Evolutionary conservation across 2,113 vertebrate genomes (phyloP).

Genomic region (Coreoperca whiteheadi): DNA sequence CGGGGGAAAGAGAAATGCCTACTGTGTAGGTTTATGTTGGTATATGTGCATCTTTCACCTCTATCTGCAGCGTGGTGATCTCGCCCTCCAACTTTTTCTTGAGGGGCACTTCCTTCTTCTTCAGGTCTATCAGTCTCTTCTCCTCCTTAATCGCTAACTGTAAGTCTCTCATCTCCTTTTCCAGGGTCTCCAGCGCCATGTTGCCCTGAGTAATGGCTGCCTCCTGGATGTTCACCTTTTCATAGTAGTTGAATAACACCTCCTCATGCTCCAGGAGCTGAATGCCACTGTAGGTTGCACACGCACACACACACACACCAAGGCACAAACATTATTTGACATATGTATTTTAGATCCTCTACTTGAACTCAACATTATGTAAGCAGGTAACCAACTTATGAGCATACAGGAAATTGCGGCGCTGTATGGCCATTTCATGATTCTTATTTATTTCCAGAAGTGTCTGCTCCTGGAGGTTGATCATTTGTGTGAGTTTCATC

Average conservation of each 20-base stretch:
- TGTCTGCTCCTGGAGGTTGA: slow-evolving; percentile 83
- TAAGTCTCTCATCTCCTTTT: slow-evolving; percentile 88
- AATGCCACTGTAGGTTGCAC: slow-evolving; percentile 81
- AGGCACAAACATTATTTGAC: not conserved
- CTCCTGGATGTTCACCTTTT: slow-evolving; percentile 89
- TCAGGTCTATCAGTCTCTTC: slow-evolving; percentile 83
- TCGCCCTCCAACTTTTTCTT: slow-evolving; percentile 84
- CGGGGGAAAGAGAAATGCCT: too few relatives aligned
- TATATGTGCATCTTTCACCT: slow-evolving; percentile 81
- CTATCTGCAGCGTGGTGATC: slow-evolving; percentile 84
- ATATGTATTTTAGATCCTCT: not conserved
- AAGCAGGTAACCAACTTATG: not conserved
- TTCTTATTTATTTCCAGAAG: slow-evolving; percentile 83
- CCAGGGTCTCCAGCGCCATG: slow-evolving; percentile 83
- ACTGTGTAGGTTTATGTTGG: slow-evolving; percentile 12
- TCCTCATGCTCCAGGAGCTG: slow-evolving; percentile 91
- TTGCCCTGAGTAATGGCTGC: slow-evolving; percentile 83
- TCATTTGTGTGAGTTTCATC: slow-evolving; percentile 80
- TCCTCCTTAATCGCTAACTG: slow-evolving; percentile 86
- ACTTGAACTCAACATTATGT: not conserved
- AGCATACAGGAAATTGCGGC: slow-evolving; percentile 85
- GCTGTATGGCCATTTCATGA: slow-evolving; percentile 82
- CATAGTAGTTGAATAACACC: slow-evolving; percentile 87
- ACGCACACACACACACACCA: not conserved
- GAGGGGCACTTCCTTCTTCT: slow-evolving; percentile 77